Base-by-base conservation (phyloP, 2,888 invertebrate species). In the Drosophila neutralis region DNA sequence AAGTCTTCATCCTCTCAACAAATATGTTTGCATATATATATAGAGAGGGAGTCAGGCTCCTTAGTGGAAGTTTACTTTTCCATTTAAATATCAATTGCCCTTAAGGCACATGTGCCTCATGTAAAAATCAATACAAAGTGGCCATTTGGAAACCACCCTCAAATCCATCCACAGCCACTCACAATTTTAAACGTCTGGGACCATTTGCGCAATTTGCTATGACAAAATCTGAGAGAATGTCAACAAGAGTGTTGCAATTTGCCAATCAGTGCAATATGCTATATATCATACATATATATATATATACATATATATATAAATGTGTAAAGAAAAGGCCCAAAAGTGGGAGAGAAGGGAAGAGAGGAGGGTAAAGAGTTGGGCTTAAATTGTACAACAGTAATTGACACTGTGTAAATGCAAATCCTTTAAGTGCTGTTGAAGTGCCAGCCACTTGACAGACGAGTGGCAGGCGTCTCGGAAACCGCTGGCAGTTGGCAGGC, bases 361-460 rank as follows among this genome's bases (percentile, higher is more conserved):
- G 24, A 11, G 51, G 1, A 11, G 15, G 49, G 31, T 36, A 38
- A 40, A 13, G 15, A 24, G 18, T 33, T 10, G 52, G 4, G 13
- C 35, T 13, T 15, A 48, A 64, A 62, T 75, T 73, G 74, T 59
- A 59, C 67, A 45, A 66, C 56, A 59, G 80, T 79, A 78, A 80
- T 73, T 81, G 83, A 77, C 60, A 76, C 69, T 80, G 83, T 66
- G 68, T 65, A 73, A 75, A 73, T 80, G 81, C 81, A 80, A 82
- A 82, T 82, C 81, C 84, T 81, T 82, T 81, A 83, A 82, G 81
- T 81, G 81, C n/a, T 70, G 27, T 42, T 76, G 40, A 58, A 65
- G 72, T 76, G 78, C 49, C 8, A 53, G 4, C 40, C 78, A 80
- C 78, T 78, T 38, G 60, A 76, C 42, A 31, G 53, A 36, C 56